phyloP scores from a whole-genome alignment of 2,113 vertebrate species.

The Scomber colias region DNA sequence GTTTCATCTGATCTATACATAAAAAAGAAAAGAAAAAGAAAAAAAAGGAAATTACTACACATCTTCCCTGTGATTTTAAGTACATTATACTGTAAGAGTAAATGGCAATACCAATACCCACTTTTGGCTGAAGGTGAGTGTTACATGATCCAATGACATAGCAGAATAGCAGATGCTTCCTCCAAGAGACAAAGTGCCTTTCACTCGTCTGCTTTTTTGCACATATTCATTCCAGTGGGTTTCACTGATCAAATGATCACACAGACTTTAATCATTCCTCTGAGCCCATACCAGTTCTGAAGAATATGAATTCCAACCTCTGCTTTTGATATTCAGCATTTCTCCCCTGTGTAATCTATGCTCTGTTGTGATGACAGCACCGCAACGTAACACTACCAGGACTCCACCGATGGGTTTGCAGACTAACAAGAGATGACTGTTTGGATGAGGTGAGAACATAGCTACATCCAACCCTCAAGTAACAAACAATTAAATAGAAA shows the following conservation, averaged over 20 bases:
- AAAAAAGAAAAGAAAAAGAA: background rate
- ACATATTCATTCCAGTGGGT: constrained; percentile 26
- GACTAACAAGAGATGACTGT: constrained; percentile 24
- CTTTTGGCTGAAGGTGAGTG: background rate
- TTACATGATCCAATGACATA: constrained; percentile 29
- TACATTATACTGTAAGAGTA: background rate
- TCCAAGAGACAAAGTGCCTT: constrained; percentile 35
- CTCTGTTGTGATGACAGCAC: constrained; percentile 37
- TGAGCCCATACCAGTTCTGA: constrained; percentile 26
- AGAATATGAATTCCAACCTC: constrained; percentile 42
- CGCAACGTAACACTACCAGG: constrained; percentile 12
- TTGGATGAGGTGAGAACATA: constrained; percentile 40
- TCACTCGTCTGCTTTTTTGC: constrained; percentile 36
- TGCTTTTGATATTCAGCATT: constrained; percentile 53
- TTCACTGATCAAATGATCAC: constrained; percentile 51
- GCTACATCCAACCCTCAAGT: constrained; percentile 11
- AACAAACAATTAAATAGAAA: background rate
- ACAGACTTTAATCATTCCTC: constrained; percentile 57
- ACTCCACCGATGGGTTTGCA: constrained; percentile 13
- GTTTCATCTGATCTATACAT: constrained; percentile 40
- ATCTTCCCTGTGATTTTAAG: constrained; percentile 40
- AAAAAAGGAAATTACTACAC: constrained; percentile 27
- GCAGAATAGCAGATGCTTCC: constrained; percentile 49
- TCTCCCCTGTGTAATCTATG: constrained; percentile 17
- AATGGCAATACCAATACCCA: constrained; percentile 47